Evolutionary conservation across 1,140 invertebrate genomes (phyloP).

Genomic region (Gonioctena quinquepunctata): DNA sequence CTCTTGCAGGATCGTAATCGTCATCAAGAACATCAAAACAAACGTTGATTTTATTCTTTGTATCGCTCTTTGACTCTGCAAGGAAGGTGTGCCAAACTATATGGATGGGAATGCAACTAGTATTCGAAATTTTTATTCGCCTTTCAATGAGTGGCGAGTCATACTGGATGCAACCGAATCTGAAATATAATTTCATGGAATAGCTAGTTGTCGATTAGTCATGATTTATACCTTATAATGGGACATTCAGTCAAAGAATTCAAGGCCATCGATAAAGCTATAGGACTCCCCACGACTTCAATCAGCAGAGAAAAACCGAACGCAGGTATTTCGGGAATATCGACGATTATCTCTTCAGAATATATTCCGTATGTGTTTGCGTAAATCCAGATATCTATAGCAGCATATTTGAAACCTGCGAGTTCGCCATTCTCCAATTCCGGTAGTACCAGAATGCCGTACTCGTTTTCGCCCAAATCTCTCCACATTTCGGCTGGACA

Average conservation of each 20-base stretch:
- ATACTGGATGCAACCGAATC: conserved; percentile 39
- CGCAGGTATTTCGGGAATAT: conserved; percentile 46
- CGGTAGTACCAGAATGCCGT: conserved; percentile 41
- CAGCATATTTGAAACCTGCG: conserved; percentile 19
- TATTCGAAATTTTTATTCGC: conserved; percentile 36
- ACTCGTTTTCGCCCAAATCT: conserved; percentile 13
- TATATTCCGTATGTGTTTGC: conserved; percentile 56
- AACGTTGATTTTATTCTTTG: not conserved
- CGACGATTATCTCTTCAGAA: conserved; percentile 53
- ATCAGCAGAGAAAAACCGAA: conserved; percentile 50
- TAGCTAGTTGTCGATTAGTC: not conserved
- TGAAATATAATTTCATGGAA: conserved; percentile 11
- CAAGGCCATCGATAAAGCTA: conserved; percentile 48
- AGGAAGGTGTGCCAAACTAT: conserved; percentile 37
- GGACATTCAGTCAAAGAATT: conserved; percentile 35
- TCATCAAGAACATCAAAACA: not conserved
- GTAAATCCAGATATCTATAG: conserved; percentile 51
- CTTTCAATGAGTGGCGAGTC: conserved; percentile 16
- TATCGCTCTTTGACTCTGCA: conserved; percentile 2
- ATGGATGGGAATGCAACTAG: conserved; percentile 28
- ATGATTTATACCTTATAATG: conserved; percentile 46
- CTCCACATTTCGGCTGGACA: conserved; percentile 18
- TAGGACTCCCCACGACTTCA: conserved; percentile 50
- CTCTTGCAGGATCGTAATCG: not conserved
- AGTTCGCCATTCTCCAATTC: conserved; percentile 23